phyloP scores from a whole-genome alignment of 37 sponge, comb jelly and placozoan genomes.

The Beroe ovata region DNA sequence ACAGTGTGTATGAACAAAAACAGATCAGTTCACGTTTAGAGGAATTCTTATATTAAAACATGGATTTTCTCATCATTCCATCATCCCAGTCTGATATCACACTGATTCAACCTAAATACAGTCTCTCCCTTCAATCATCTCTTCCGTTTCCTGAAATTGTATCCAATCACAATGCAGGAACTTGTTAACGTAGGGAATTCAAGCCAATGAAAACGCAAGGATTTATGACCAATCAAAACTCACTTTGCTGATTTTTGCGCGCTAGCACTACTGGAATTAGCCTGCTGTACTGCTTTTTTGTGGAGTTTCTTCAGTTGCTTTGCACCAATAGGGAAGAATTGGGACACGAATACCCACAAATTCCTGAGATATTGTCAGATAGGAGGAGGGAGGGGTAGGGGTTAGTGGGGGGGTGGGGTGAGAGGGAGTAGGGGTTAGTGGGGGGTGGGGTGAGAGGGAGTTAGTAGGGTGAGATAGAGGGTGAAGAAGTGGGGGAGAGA shows the following conservation, averaged over 20 bases:
- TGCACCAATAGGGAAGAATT: constrained; percentile 78
- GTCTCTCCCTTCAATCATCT: constrained; percentile 29
- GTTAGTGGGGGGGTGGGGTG: background rate
- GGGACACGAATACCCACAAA: constrained; percentile 92
- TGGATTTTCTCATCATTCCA: no score
- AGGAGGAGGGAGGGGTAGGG: background rate
- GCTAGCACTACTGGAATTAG: constrained; percentile 9
- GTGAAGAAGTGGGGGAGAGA: background rate
- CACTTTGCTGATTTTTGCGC: constrained; percentile 37
- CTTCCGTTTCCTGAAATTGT: constrained; percentile 45
- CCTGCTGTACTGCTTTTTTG: constrained; percentile 72
- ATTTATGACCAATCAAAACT: background rate
- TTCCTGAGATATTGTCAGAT: constrained; percentile 74
- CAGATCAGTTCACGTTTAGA: no score
- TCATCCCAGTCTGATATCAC: no score
- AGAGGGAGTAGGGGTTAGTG: background rate
- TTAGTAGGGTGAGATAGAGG: background rate
- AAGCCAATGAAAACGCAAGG: background rate
- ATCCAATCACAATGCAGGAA: background rate
- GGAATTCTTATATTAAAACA: no score
- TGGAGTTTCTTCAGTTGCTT: constrained; percentile 72
- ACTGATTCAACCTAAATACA: background rate
- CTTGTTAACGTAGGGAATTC: background rate
- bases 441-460: background rate
- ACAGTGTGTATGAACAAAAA: no score